Conservation (phyloP, 2,888 invertebrate species). For the Trachelus iudaicus region DNA sequence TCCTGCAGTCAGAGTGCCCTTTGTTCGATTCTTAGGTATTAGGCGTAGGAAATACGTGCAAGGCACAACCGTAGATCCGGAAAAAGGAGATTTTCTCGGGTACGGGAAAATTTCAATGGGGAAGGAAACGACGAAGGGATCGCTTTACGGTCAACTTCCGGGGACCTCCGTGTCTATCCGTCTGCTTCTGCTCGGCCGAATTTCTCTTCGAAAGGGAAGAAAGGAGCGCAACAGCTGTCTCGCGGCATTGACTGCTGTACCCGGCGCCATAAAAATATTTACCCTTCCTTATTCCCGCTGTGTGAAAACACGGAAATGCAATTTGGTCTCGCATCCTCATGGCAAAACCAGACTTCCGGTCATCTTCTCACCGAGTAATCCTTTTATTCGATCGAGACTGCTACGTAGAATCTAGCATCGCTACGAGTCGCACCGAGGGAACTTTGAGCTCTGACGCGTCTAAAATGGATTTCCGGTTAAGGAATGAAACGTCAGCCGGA, state of each 20-base stretch:
- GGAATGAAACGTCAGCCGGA: not conserved
- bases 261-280: slow-evolving; percentile 33
- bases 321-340: not conserved
- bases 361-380: not conserved
- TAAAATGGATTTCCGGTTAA: not conserved
- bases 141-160: slow-evolving; percentile 47
- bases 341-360: not conserved
- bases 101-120: slow-evolving; percentile 35
- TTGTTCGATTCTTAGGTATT: not conserved
- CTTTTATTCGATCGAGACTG: not conserved
- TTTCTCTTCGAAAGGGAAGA: slow-evolving; percentile 24
- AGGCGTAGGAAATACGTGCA: not conserved
- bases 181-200: not conserved
- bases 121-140: slow-evolving; percentile 19
- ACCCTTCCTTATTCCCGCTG: slow-evolving; percentile 26
- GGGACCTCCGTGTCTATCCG: slow-evolving; percentile 18
- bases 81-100: slow-evolving; percentile 45
- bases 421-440: not conserved
- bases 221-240: slow-evolving; percentile 25
- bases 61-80: slow-evolving; percentile 33
- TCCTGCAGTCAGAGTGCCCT: not conserved
- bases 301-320: slow-evolving; percentile 5
- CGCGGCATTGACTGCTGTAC: slow-evolving; percentile 21
- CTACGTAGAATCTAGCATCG: not conserved
- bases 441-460: not conserved